Evolutionary conservation across 2,113 vertebrate species (phyloP).

Genomic region (Channa maculata): DNA sequence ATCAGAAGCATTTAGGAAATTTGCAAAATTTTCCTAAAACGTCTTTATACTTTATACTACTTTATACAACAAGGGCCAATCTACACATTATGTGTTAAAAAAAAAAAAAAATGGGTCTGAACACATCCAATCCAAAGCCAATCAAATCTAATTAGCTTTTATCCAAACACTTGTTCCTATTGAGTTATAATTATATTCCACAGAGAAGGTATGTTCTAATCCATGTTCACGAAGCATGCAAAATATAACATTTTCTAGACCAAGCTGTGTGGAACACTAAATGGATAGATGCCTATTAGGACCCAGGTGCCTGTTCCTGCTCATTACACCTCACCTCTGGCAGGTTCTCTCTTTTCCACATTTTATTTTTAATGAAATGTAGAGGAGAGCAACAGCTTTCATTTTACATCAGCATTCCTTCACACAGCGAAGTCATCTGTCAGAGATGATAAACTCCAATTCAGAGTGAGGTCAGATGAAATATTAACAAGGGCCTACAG

Average conservation of each 20-base stretch:
- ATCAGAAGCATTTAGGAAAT: too few species aligned
- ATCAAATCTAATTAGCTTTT: constrained; percentile 1
- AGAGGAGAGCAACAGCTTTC: constrained; percentile 53
- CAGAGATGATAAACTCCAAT: constrained; percentile 72
- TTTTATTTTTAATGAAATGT: constrained; percentile 67
- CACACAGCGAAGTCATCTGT: constrained; percentile 54
- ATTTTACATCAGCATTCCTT: constrained; percentile 57
- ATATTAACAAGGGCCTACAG: constrained; percentile 73
- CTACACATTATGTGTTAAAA: too few species aligned
- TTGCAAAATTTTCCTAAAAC: too few species aligned
- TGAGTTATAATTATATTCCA: constrained; percentile 30
- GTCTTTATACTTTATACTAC: too few species aligned
- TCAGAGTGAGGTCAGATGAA: constrained; percentile 75
- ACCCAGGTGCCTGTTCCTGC: constrained; percentile 43
- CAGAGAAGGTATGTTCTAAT: constrained; percentile 9
- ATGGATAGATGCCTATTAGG: constrained; percentile 36
- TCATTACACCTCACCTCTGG: constrained; percentile 57
- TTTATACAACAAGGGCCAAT: too few species aligned
- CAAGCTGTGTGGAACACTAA: constrained; percentile 8
- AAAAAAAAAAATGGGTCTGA: too few species aligned
- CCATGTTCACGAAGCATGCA: constrained; percentile 17
- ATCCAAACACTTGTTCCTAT: constrained; percentile 15
- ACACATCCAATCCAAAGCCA: too few species aligned
- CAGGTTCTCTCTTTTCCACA: constrained; percentile 34
- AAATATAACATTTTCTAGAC: constrained; percentile 30